These are phyloP conservation scores for Cosmia trapezina DNA, from an alignment of 2,888 invertebrate species.

Conservation along the genomic window DNA sequence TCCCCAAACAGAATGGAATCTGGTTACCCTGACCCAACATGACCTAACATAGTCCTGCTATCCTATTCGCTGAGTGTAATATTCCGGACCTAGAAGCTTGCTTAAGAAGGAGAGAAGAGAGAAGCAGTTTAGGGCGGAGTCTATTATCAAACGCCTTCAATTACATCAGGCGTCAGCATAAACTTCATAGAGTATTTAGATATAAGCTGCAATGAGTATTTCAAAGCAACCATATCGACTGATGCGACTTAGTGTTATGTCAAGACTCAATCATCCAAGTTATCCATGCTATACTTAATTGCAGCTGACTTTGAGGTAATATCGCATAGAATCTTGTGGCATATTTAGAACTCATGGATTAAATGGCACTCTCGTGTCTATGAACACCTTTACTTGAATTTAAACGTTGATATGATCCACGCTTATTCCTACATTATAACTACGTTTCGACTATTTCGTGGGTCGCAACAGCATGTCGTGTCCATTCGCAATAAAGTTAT, in stretches of 20 bases:
- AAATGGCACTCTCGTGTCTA: slow-evolving; percentile 49
- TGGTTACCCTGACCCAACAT: background rate
- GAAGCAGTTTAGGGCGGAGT: background rate
- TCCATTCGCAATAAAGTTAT: slow-evolving; percentile 76
- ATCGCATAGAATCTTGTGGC: slow-evolving; percentile 6
- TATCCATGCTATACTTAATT: slow-evolving; percentile 1
- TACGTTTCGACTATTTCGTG: slow-evolving; percentile 65
- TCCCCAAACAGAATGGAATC: background rate
- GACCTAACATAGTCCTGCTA: background rate
- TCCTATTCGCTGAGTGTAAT: background rate
- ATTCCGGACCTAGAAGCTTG: background rate
- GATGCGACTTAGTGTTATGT: background rate
- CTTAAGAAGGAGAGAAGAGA: background rate
- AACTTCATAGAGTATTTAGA: background rate
- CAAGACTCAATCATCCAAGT: background rate
- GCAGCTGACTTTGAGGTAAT: background rate
- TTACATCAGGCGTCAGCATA: background rate
- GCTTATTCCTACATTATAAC: slow-evolving; percentile 61
- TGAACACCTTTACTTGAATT: slow-evolving; percentile 51
- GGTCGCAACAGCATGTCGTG: slow-evolving; percentile 76
- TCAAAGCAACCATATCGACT: background rate
- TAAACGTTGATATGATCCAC: slow-evolving; percentile 72
- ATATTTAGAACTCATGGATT: slow-evolving; percentile 14
- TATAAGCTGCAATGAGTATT: background rate
- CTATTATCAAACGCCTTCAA: background rate